Conservation (phyloP, 2,113 vertebrate genomes). For the Tringa solitaria region DNA sequence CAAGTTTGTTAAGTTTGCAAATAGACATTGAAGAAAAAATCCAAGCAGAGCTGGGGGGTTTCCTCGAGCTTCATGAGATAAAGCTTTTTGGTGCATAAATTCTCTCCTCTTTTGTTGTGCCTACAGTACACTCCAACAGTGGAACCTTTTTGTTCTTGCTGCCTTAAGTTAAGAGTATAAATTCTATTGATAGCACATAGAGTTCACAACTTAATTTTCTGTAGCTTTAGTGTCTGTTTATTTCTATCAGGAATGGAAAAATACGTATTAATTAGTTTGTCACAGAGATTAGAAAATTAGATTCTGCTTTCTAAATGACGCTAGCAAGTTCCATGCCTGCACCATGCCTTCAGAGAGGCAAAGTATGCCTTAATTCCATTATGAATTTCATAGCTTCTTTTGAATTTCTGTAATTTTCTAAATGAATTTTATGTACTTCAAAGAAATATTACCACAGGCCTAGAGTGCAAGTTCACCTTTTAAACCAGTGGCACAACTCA, state of each 20-base stretch:
- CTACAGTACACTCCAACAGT: background rate
- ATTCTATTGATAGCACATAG: background rate
- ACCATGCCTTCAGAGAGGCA: background rate
- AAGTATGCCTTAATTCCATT: background rate
- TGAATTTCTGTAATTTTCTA: conserved; percentile 9
- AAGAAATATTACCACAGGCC: background rate
- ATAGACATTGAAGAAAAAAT: background rate
- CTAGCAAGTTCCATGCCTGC: background rate
- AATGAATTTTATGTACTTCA: conserved; percentile 20
- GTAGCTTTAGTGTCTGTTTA: background rate
- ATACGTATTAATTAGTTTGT: background rate
- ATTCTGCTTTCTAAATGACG: background rate
- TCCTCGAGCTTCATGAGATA: background rate
- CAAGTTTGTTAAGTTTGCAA: background rate
- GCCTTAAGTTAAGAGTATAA: background rate
- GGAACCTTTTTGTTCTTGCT: background rate
- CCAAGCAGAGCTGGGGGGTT: background rate
- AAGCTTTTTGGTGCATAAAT: background rate
- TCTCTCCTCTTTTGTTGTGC: background rate
- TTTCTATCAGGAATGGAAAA: background rate
- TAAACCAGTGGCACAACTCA: background rate
- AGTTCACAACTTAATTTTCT: background rate
- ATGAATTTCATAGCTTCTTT: conserved; percentile 1
- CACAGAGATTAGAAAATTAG: conserved; percentile 3
- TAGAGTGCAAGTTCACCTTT: background rate